Evolutionary conservation across 2,797 vertebrate species (phyloP).

Genomic region (Pseudocheirus occidentalis): DNA sequence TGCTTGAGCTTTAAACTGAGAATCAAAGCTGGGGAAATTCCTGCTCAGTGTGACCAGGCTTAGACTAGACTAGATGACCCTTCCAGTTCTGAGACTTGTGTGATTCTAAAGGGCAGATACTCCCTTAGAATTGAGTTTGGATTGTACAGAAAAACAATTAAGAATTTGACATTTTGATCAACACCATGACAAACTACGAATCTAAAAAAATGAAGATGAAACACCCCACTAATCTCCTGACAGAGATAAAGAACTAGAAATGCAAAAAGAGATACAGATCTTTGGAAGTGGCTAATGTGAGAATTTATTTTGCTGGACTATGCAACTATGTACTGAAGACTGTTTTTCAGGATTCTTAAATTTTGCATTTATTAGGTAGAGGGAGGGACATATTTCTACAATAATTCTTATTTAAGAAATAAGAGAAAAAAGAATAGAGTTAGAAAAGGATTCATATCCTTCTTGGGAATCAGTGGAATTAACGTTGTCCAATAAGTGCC

Average conservation of each 20-base stretch:
- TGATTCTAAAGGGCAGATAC: neutral
- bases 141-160: neutral
- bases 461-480: neutral
- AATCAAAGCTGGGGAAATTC: neutral
- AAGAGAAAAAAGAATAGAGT: neutral
- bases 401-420: neutral
- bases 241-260: neutral
- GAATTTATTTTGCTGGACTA: neutral
- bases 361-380: neutral
- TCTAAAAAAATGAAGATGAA: neutral
- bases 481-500: neutral
- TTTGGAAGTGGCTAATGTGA: neutral
- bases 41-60: neutral
- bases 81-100: neutral
- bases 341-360: neutral
- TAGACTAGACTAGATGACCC: neutral
- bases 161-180: neutral
- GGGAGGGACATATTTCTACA: neutral
- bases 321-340: neutral
- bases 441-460: neutral
- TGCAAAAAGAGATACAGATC: neutral
- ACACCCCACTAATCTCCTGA: neutral
- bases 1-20: neutral
- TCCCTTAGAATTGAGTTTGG: neutral
- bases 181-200: neutral